Conservation (phyloP, 2,888 invertebrate species). For the Catotricha subobsoleta region DNA sequence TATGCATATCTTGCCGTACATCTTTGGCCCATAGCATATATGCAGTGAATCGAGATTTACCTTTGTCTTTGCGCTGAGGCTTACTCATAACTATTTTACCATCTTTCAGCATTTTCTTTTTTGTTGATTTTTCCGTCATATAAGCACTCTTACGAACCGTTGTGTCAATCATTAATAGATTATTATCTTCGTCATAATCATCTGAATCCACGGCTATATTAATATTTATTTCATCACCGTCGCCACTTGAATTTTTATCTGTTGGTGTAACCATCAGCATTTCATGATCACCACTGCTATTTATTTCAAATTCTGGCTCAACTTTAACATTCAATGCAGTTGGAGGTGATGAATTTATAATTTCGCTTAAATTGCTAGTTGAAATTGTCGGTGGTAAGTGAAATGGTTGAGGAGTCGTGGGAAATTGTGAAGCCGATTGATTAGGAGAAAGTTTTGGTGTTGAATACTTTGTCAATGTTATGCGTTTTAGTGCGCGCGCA, state of each 20-base stretch:
- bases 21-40: conserved; percentile 86
- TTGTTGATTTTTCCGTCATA: conserved; percentile 61
- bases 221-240: conserved; percentile 14
- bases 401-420: not conserved
- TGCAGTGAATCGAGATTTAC: conserved; percentile 64
- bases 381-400: not conserved
- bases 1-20: conserved; percentile 51
- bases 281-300: conserved; percentile 13
- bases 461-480: conserved; percentile 13
- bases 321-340: conserved; percentile 9
- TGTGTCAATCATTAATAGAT: conserved; percentile 19
- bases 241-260: conserved; percentile 10
- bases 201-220: conserved; percentile 16
- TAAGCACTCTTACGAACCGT: conserved; percentile 36
- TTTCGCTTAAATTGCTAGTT: not conserved
- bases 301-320: conserved; percentile 12
- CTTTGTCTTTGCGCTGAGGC: conserved; percentile 61
- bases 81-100: conserved; percentile 44
- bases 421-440: not conserved
- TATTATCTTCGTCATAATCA: conserved; percentile 18
- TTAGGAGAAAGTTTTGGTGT: not conserved
- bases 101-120: conserved; percentile 53
- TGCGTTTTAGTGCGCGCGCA: conserved; percentile 10
- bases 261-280: not conserved
- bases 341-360: not conserved